These are phyloP conservation scores for Hybognathus amarus DNA, from an alignment of 2,797 vertebrate genomes.

Conservation along the genomic window DNA sequence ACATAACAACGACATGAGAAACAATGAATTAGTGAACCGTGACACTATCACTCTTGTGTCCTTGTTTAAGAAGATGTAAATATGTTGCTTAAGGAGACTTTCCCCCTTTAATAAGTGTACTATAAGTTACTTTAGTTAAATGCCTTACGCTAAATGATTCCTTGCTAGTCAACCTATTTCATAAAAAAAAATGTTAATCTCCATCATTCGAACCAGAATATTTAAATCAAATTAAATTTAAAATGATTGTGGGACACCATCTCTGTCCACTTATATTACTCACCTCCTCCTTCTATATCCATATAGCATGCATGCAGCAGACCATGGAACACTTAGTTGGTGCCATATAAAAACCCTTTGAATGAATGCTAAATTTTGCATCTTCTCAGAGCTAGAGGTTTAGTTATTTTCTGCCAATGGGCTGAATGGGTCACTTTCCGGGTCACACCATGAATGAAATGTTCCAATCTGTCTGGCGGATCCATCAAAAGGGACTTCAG, in stretches of 20 bases:
- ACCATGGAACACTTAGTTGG: slow-evolving; percentile 1
- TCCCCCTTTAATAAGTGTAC: background rate
- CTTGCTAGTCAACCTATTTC: background rate
- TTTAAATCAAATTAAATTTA: background rate
- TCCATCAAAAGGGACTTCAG: slow-evolving; percentile 37
- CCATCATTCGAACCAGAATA: no score
- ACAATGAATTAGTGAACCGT: no score
- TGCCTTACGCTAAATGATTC: background rate
- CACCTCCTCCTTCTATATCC: background rate
- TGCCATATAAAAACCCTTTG: slow-evolving; percentile 19
- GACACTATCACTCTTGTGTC: background rate
- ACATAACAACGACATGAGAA: no score
- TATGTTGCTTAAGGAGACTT: background rate
- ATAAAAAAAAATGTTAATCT: background rate
- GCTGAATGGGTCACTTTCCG: slow-evolving; percentile 14
- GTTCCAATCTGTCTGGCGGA: slow-evolving; percentile 31
- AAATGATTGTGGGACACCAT: background rate
- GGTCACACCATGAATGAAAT: slow-evolving; percentile 45
- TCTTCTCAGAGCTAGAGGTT: slow-evolving; percentile 45
- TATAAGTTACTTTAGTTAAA: background rate
- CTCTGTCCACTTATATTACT: background rate
- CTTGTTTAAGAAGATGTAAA: background rate
- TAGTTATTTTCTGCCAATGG: slow-evolving; percentile 43
- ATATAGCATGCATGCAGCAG: background rate
- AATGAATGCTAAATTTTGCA: slow-evolving; percentile 37